Percentiles rank a stretch among this genome's conserved stretches.
phyloP scores from a whole-genome alignment of 2,888 invertebrate genomes.

The Pomacea canaliculata region DNA sequence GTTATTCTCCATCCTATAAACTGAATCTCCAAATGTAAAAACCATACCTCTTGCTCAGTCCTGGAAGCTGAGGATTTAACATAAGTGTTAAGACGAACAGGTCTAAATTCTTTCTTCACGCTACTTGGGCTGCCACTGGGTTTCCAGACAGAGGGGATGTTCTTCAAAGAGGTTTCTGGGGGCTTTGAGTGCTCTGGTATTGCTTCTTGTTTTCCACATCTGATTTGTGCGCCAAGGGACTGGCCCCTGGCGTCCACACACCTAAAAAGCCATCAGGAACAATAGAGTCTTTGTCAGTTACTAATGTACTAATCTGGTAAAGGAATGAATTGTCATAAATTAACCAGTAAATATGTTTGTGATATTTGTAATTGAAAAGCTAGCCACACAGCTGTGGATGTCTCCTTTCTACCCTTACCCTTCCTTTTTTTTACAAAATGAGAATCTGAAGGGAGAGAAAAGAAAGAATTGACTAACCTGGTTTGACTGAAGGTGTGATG shows the following conservation, averaged over 20 bases:
- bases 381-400: no score
- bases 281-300: no score
- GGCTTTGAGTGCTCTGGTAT: neutral
- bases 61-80: constrained; percentile 17
- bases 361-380: no score
- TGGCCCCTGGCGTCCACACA: constrained; percentile 36
- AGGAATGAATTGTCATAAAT: no score
- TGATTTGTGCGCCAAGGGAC: constrained; percentile 22
- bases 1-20: no score
- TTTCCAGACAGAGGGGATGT: constrained; percentile 53
- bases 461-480: constrained; percentile 17
- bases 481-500: constrained; percentile 19
- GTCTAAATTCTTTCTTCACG: constrained; percentile 53
- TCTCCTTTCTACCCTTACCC: neutral
- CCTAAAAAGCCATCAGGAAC: constrained; percentile 24
- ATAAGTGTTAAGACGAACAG: constrained; percentile 48
- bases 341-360: no score
- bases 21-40: no score
- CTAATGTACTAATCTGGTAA: no score
- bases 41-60: neutral
- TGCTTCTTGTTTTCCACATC: neutral
- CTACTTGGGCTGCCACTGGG: constrained; percentile 41
- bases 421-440: neutral
- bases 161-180: constrained; percentile 39
- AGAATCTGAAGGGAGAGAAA: neutral